phyloP scores from a whole-genome alignment of 1,140 invertebrate genomes.

The Drosophila pruinosa region DNA sequence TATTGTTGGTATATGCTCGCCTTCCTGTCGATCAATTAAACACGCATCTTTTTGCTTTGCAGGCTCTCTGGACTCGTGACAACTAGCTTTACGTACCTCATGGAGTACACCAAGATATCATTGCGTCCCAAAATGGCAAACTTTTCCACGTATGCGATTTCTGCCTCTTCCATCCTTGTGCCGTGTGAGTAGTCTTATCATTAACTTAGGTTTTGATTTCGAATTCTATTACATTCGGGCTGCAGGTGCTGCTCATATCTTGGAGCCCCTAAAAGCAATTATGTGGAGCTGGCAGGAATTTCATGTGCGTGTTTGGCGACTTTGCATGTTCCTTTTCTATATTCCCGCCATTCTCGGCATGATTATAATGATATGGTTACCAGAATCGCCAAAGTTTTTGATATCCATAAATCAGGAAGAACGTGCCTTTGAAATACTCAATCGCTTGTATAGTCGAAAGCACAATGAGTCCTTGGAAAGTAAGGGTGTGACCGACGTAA shows the following conservation, averaged over 20 bases:
- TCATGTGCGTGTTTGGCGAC: constrained; percentile 4
- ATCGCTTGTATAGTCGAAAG: constrained; percentile 5
- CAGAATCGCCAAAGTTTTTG: constrained; percentile 27
- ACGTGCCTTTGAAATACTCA: constrained; percentile 5
- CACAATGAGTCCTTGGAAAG: not conserved
- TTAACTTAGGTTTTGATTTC: no score
- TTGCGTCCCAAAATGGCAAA: not conserved
- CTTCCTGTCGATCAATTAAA: not conserved
- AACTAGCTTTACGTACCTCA: constrained; percentile 13
- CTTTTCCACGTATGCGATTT: constrained; percentile 1
- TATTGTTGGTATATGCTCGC: constrained; percentile 13
- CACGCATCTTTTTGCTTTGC: not conserved
- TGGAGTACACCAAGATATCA: constrained; percentile 3
- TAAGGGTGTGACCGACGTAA: constrained; percentile 9
- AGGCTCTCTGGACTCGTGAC: not conserved
- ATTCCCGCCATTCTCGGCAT: constrained; percentile 1
- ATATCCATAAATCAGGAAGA: not conserved
- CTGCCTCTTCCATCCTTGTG: not conserved
- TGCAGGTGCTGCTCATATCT: not conserved
- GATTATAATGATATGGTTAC: not conserved
- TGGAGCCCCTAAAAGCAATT: not conserved
- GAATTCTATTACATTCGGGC: not conserved
- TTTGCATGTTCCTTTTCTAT: not conserved
- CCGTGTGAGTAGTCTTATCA: not conserved
- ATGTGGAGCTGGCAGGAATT: not conserved